Conservation (phyloP, 2,797 vertebrate species). For the Crocodylus rhombifer region DNA sequence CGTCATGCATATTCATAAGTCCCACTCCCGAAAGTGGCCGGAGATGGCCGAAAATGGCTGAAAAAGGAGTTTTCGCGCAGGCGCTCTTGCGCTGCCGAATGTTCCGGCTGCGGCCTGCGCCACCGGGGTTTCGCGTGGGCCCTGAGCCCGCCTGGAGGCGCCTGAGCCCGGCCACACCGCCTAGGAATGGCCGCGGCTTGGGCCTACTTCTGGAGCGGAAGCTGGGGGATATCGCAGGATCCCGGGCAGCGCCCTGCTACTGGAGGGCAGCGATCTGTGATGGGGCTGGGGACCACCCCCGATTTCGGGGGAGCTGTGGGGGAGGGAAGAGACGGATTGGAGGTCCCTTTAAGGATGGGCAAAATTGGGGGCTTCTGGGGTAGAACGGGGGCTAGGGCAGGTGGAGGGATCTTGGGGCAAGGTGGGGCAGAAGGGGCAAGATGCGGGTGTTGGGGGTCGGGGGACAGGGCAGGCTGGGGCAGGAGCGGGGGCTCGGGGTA, state of each 20-base stretch:
- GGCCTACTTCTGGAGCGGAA: not conserved
- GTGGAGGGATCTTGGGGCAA: not conserved
- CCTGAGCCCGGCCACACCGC: fast-evolving
- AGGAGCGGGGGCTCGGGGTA: no score
- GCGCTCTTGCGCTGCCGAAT: not conserved
- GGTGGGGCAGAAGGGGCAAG: no score
- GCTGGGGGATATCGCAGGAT: no score
- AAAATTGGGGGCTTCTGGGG: no score
- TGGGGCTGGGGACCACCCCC: not conserved
- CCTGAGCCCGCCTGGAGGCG: not conserved
- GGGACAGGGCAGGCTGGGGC: not conserved
- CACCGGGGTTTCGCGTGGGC: not conserved
- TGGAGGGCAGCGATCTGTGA: not conserved
- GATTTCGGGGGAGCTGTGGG: no score
- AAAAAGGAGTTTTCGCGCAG: not conserved
- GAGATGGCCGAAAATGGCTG: not conserved
- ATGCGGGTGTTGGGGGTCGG: not conserved
- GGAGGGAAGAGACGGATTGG: no score
- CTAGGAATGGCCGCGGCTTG: constrained; percentile 42
- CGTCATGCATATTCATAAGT: not conserved
- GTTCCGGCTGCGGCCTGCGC: not conserved
- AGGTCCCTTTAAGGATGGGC: not conserved
- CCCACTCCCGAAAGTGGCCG: not conserved
- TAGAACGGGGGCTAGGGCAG: no score
- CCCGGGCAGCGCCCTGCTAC: not conserved